Evolutionary conservation across 2,888 invertebrate genomes (phyloP), one percentile per base, ranked within the genome.

Genomic region (Chesias legatella): DNA sequence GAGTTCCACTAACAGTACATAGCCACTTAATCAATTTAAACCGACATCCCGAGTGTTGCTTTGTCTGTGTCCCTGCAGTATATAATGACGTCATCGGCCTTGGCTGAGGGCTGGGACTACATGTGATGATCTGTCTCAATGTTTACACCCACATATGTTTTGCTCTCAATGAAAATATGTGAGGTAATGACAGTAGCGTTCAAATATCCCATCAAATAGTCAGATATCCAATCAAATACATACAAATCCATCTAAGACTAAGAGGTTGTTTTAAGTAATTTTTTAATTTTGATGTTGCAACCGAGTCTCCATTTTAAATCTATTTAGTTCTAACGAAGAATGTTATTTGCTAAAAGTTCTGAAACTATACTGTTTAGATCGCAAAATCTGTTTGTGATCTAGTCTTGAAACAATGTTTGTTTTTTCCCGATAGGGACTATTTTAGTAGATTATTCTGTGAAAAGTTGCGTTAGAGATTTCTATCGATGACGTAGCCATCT

Each of bases 71-170:
- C 40, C 44, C 47, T 48, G 51, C 73, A 76, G 69, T 69, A 67
- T 64, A 60, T 51, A 53, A 62, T 84, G 81, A 84, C 82, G 83
- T 84, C 83, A 84, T 45, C 65, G 79, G 73, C 85, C 84, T 85
- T 79, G 80, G 53, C 58, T 43, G 60, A 81, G 80, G 78, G 65
- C 66, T 68, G 58, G 56, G 60, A 51, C 46, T 62, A 72, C 61
- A 67, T 74, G 70, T 56, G 61, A 61, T 65, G 65, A 63, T 67
- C 64, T 73, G 59, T 69, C 69, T 60, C 62, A 67, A 67, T 72
- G 69, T 75, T 71, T 71, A 73, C 72, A 66, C 63, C 64, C 68
- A 70, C 70, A 71, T 65, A 60, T 67, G 58, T 58, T 53, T 45
- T 28, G 42, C 23, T 34, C 33, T 34, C 33, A 55, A 56, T 56